These are phyloP conservation scores for Nezara viridula DNA, from an alignment of 2,888 invertebrate species.

Conservation along the genomic window DNA sequence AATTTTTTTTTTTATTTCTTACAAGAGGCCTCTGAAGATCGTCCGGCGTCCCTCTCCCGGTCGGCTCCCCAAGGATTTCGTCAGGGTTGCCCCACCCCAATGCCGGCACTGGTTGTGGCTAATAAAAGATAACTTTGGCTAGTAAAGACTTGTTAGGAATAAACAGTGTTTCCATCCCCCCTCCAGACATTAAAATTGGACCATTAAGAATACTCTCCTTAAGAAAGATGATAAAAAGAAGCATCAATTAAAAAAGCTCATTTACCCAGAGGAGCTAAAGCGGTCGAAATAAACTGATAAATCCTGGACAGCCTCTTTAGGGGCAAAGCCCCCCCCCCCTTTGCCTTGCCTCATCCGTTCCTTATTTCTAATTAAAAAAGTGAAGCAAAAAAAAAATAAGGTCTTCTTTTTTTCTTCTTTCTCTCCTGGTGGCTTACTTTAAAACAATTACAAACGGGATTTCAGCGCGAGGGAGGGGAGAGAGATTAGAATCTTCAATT, in stretches of 20 bases:
- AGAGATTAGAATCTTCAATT: slow-evolving; percentile 43
- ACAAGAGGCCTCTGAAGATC: no score
- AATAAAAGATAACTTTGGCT: neutral
- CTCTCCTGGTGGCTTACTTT: neutral
- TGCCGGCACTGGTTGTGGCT: no score
- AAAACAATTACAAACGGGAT: slow-evolving; percentile 47
- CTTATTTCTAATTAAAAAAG: slow-evolving; percentile 57
- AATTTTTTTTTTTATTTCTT: no score
- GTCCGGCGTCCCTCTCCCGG: no score
- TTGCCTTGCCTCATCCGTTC: neutral
- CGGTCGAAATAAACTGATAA: slow-evolving; percentile 58
- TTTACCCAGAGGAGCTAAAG: slow-evolving; percentile 32
- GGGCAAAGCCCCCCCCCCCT: neutral
- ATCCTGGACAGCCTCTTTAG: slow-evolving; percentile 16
- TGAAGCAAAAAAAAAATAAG: neutral
- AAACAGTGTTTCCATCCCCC: neutral
- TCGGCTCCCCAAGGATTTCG: no score
- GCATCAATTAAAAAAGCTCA: slow-evolving; percentile 60
- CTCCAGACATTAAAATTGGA: slow-evolving; percentile 30
- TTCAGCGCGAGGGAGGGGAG: neutral
- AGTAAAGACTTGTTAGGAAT: neutral
- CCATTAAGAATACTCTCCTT: slow-evolving; percentile 23
- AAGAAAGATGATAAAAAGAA: slow-evolving; percentile 60
- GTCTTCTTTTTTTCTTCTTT: no score
- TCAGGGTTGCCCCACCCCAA: no score